Base-by-base conservation (phyloP, 2,113 vertebrate species). In the Etia nguti region DNA sequence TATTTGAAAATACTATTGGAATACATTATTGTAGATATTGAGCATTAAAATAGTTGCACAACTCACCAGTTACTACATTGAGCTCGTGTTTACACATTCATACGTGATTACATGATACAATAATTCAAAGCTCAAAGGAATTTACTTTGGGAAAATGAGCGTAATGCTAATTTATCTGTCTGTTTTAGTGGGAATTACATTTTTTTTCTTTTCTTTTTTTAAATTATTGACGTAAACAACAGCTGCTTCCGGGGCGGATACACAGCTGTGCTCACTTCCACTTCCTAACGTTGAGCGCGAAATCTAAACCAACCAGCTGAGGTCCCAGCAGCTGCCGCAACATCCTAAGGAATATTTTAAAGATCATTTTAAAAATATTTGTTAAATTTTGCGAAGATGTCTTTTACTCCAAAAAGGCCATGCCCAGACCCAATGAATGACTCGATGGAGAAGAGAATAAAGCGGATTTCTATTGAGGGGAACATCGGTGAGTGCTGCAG, bases 401-500 rank as follows among this genome's bases (percentile, higher is more conserved):
- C 88, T 55, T 26, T 43, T 1, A 88, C 68, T 4, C 43, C 91
- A 2, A 97, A 97, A 86, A 95, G 96, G 91, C 55, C 85, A 8
- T 93, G 94, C 20, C 80, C 91, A 2, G 91, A 90, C 7, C 16
- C 89, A 1, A 80, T 87, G 86, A 29, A 86, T n/a, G 91, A 94
- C 70, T 95, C 92, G 0, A 84, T 90, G 92, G 95, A 95, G 87
- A 96, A 93, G 29, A 91, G 89, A 65, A 98, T 97, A 38, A 97
- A 96, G 90, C 97, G 97, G 80, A 87, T 99, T 82, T 97, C 98
- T 0, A 91, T 99, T 8, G 98, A 98, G 87, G 98, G 98, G 4
- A 99, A 98, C 34, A 98, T 98, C 38, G 98, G 98, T 99, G 87
- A 96, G 97, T 85, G 4, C 7, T 52, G 26, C 20, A 29, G 18